A percentile compares a stretch with the other conserved stretches of the same genome.
phyloP scores from a whole-genome alignment of 2,113 vertebrate species.

The Oncorhynchus clarkii region DNA sequence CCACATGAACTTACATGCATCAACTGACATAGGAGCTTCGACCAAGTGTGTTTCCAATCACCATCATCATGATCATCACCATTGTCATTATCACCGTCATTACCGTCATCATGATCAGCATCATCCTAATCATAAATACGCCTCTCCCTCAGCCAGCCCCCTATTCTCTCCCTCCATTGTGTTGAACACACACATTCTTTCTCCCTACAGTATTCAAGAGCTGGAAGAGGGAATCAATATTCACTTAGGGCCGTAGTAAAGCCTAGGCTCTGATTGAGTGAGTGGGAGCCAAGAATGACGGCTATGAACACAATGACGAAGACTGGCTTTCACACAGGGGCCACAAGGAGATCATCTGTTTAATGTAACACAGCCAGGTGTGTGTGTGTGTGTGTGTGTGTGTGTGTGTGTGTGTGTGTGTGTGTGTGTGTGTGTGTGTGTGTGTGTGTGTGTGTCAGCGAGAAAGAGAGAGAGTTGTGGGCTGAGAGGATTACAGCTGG shows the following conservation, averaged over 20 bases:
- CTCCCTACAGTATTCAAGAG: background rate
- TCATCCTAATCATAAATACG: background rate
- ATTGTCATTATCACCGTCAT: background rate
- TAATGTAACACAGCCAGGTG: slow-evolving; percentile 35
- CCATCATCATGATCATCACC: background rate
- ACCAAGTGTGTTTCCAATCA: background rate
- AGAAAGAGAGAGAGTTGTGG: slow-evolving; percentile 14
- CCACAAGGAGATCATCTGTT: slow-evolving; percentile 64
- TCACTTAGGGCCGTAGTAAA: slow-evolving; percentile 17
- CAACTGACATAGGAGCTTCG: background rate
- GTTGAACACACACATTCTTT: background rate
- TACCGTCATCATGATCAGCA: background rate
- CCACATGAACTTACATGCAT: background rate
- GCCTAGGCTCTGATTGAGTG: slow-evolving; percentile 67
- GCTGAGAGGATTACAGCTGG: slow-evolving; percentile 59
- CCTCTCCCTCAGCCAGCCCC: background rate
- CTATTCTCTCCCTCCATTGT: background rate
- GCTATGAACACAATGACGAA: slow-evolving; percentile 57
- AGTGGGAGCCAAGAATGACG: slow-evolving; percentile 64
- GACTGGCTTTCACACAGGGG: slow-evolving; percentile 45
- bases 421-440: no score
- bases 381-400: no score
- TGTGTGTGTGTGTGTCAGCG: no score
- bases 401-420: no score
- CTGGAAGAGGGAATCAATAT: background rate